These are phyloP conservation scores for Hucho hucho DNA, from an alignment of 2,113 vertebrate genomes.

Conservation along the genomic window DNA sequence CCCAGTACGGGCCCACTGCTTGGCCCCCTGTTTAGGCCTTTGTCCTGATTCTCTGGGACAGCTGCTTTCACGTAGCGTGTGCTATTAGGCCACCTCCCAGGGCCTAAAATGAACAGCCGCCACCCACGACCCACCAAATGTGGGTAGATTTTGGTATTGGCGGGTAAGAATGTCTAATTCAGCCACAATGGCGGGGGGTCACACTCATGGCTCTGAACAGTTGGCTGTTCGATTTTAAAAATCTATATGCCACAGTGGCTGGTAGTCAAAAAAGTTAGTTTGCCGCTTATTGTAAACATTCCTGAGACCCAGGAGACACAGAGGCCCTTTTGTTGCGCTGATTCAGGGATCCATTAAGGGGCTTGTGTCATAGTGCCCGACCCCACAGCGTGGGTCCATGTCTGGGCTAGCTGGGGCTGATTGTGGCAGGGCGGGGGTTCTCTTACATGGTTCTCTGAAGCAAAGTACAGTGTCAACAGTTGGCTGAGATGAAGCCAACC, in stretches of 20 bases:
- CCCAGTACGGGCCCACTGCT: constrained; percentile 15
- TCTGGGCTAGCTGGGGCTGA: constrained; percentile 13
- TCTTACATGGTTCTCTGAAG: not conserved
- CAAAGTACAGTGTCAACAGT: not conserved
- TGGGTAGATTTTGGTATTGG: no score
- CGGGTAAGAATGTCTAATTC: no score
- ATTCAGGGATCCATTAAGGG: constrained; percentile 12
- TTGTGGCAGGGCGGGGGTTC: not conserved
- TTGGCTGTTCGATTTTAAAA: no score
- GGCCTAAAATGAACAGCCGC: no score
- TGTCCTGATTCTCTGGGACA: constrained; percentile 26
- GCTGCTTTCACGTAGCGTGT: constrained; percentile 16
- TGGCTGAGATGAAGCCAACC: not conserved
- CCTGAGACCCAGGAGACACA: constrained; percentile 5
- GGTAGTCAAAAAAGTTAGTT: not conserved
- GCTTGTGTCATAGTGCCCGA: constrained; percentile 3
- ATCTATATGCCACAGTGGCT: no score
- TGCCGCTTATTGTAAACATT: not conserved
- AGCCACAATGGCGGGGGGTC: no score
- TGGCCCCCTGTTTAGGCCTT: constrained; percentile 17
- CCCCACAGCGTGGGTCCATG: constrained; percentile 22
- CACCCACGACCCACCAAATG: no score
- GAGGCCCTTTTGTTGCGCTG: not conserved
- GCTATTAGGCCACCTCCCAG: not conserved
- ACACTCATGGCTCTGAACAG: no score